Evolutionary conservation across 2,888 invertebrate species (phyloP), one percentile per base, ranked within the genome.

Genomic region (Odontomyia ornata): DNA sequence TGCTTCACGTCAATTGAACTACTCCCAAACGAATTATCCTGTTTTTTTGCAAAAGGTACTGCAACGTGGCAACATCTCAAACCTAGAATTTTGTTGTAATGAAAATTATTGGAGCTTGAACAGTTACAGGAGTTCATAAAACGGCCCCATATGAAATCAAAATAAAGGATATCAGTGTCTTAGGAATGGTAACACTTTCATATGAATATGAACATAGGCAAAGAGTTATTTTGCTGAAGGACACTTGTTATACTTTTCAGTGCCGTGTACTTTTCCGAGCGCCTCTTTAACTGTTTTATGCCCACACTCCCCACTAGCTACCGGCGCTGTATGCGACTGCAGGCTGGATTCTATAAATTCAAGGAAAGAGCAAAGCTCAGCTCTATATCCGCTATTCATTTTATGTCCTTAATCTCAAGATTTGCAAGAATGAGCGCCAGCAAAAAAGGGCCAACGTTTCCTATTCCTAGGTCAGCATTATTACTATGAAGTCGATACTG

Each of bases 221-320:
- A 56, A 52, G 30, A 56, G 52, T 28, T 52, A 30, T 72, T 56
- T 25, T 18, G 23, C 28, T 72, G 56, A 56, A 72, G 71, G 52
- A 56, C 71, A 56, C 71, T 72, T 72, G 71, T 72, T 72, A 56
- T 72, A 56, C 71, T 72, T 72, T 72, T 30, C 65, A 65, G 65
- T 65, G 21, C 21, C 18, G 18, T 18, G 65, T n/a, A 28, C 52
- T 72, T 72, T 72, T 56, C 52, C 52, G 56, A 72, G 71, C 56
- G 27, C 56, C 71, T 56, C 71, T 28, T 72, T 72, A 56, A 56
- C 25, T 72, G 56, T 56, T 72, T 52, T 36, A 65, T 65, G 36
- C 36, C 65, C 65, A 65, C 65, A 65, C 36, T n/a, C 21, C 28
- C 27, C 21, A 11, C 36, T 18, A 65, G 65, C 65, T 65, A n/a